A percentile compares a stretch with the other conserved stretches of the same genome.
phyloP scores from a whole-genome alignment of 1,140 invertebrate species.

The Dinoponera quadriceps region DNA sequence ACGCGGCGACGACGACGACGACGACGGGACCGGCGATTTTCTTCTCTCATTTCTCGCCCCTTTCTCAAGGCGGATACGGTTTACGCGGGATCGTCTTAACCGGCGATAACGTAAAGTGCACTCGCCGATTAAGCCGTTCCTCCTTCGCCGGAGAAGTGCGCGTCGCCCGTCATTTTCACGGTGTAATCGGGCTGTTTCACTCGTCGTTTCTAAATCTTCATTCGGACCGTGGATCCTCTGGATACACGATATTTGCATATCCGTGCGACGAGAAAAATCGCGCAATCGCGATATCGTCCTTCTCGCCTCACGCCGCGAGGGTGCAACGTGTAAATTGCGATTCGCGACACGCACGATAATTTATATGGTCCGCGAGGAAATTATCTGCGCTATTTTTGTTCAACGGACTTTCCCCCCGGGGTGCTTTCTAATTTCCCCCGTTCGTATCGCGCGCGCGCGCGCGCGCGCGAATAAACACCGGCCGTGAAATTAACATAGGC shows the following conservation, averaged over 20 bases:
- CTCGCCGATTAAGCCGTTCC: slow-evolving; percentile 27
- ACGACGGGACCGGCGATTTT: slow-evolving; percentile 16
- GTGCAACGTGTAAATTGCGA: no score
- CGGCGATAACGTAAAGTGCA: slow-evolving; percentile 41
- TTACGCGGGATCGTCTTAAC: slow-evolving; percentile 24
- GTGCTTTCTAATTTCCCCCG: slow-evolving; percentile 6
- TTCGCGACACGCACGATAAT: no score
- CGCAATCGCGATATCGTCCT: neutral
- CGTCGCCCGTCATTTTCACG: neutral
- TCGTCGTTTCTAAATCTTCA: neutral
- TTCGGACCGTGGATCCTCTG: neutral
- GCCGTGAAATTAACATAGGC: neutral
- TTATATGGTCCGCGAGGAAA: no score
- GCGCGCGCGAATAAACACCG: neutral
- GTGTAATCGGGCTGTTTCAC: slow-evolving; percentile 15
- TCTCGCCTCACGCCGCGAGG: no score
- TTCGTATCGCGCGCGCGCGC: neutral
- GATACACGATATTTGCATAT: neutral
- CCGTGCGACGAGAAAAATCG: neutral
- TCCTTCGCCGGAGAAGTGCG: slow-evolving; percentile 10
- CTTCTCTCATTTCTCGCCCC: slow-evolving; percentile 1
- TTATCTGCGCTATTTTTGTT: no score
- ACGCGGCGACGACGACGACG: no score
- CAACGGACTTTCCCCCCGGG: no score
- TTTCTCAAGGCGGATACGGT: slow-evolving; percentile 18